A percentile compares a stretch with the other conserved stretches of the same genome.
These are phyloP conservation scores for Dipodomys merriami DNA, from an alignment of 2,113 vertebrate species.

Conservation along the genomic window DNA sequence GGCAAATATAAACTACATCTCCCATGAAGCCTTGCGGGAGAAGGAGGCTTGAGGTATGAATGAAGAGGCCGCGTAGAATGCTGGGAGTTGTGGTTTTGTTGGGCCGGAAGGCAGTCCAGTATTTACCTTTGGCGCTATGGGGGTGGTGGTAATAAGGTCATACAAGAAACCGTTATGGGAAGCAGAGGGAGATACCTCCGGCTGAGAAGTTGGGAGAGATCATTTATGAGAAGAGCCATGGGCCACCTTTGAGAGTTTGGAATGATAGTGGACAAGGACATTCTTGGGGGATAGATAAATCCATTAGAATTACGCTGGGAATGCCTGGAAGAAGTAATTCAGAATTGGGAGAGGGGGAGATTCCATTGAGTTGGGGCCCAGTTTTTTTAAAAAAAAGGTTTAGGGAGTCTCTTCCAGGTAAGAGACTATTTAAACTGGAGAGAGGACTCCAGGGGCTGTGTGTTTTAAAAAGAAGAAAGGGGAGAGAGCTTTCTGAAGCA, in stretches of 20 bases:
- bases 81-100: not conserved
- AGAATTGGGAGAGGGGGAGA: no score
- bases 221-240: not conserved
- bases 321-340: not conserved
- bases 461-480: not conserved
- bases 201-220: not conserved
- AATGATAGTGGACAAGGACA: rapidly evolving
- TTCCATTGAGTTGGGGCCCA: not conserved
- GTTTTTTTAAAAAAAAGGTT: not conserved
- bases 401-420: not conserved
- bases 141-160: not conserved
- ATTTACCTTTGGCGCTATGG: not conserved
- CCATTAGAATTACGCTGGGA: not conserved
- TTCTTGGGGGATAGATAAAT: not conserved
- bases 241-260: not conserved
- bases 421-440: not conserved
- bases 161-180: not conserved
- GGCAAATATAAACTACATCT: not conserved
- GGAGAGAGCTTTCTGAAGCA: not conserved
- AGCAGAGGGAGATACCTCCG: not conserved
- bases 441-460: not conserved
- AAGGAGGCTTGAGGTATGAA: not conserved
- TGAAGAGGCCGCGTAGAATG: not conserved
- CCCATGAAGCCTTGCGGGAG: not conserved
- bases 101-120: not conserved